Conservation (phyloP, 2,797 vertebrate species). For the Syndactyla subalaris region DNA sequence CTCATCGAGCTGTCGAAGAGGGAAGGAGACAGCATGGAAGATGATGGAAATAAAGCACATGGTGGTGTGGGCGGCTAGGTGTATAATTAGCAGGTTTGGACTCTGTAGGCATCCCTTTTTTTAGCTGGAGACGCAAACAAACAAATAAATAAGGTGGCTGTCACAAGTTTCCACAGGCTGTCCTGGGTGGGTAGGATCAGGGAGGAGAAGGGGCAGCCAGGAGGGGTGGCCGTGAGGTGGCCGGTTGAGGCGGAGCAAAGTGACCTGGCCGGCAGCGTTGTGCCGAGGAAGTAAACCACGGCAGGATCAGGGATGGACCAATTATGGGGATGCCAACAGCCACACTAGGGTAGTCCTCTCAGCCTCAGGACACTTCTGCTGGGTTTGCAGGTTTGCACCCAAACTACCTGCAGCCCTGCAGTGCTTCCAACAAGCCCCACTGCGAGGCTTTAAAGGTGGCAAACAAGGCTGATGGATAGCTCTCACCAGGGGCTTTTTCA, state of each 20-base stretch:
- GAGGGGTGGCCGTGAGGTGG: rapidly evolving
- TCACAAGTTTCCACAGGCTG: not conserved
- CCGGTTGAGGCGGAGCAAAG: not conserved
- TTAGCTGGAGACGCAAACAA: not conserved
- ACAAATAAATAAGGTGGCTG: not conserved
- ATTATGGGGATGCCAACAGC: not conserved
- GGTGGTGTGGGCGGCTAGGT: not conserved
- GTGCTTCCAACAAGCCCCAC: not conserved
- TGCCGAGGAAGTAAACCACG: not conserved
- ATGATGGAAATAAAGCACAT: not conserved
- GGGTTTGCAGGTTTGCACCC: not conserved
- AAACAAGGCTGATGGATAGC: not conserved
- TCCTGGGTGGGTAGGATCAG: not conserved
- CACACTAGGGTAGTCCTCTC: not conserved
- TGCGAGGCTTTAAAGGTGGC: not conserved
- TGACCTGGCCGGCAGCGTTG: rapidly evolving
- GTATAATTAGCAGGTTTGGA: constrained; percentile 26
- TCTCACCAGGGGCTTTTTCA: not conserved
- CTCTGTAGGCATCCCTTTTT: not conserved
- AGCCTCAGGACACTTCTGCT: not conserved
- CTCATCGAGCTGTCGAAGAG: not conserved
- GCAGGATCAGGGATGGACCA: not conserved
- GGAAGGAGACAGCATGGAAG: not conserved
- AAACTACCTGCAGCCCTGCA: not conserved
- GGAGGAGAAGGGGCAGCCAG: not conserved